Evolutionary conservation across 2,888 invertebrate genomes (phyloP), one percentile per base, ranked within the genome.

Genomic region (Trachelus iudaicus): DNA sequence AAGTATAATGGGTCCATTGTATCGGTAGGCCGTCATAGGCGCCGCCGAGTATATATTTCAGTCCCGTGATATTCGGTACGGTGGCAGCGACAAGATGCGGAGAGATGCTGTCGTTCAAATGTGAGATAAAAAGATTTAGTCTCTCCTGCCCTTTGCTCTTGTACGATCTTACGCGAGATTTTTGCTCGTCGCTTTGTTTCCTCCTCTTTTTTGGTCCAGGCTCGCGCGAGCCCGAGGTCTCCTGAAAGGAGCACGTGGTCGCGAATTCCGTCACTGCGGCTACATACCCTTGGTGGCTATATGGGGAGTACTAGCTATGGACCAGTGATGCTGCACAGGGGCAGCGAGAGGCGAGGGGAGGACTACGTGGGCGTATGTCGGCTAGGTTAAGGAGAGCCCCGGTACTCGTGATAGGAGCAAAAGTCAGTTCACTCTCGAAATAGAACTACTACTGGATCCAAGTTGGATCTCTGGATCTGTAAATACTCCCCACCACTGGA

Each of bases 401-500:
- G 56, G 40, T 69, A 33, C 69, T 71, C 56, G 75, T 23, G 75
- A 13, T 71, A 68, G 73, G 71, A 69, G 73, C 69, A 76, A 34
- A 73, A 13, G 34, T 37, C 69, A 76, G 37, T 23, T 23, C 37
- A n/a, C 56, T 77, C 76, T 74, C 31, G 68, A 79, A 79, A 79
- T 79, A 79, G 37, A 73, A 77, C 77, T 77, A 77, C 77, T 77
- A 77, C 77, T 69, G 75, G 75, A 34, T 35, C 69, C 56, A 77
- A 37, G 68, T 74, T 75, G 75, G 15, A 69, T 69, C 73, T 71
- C 77, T 73, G 81, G 78, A 76, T 69, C 76, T 77, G 80, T 79
- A 81, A 82, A 82, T 81, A 79, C 75, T 75, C 69, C 79, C 34
- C 77, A 33, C 74, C 56, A 33, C 68, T n/a, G 23, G 40, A 40